Evolutionary conservation across 2,797 vertebrate species (phyloP).

Genomic region (Loris lydekkerianus): DNA sequence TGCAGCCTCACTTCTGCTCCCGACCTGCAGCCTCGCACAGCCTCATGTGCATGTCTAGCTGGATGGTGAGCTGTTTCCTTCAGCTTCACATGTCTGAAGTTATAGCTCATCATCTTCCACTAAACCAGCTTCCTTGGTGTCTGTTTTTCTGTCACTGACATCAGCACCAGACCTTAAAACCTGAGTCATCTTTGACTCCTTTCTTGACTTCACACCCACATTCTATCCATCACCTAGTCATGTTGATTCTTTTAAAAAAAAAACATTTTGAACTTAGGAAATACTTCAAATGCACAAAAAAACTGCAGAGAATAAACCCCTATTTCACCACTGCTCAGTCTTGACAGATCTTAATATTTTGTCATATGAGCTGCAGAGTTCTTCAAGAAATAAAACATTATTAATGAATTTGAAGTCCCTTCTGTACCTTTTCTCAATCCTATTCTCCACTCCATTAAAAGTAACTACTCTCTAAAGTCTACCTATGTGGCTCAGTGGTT

Average conservation of each 20-base stretch:
- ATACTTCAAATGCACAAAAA: conserved; percentile 56
- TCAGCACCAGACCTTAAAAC: conserved; percentile 54
- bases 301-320: neutral
- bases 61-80: conserved; percentile 18
- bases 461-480: neutral
- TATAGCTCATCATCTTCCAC: conserved; percentile 18
- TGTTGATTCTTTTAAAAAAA: conserved; percentile 22
- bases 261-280: conserved; percentile 63
- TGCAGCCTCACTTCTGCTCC: neutral
- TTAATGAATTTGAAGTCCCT: neutral
- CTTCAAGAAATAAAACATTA: conserved; percentile 44
- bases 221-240: conserved; percentile 42
- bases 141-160: conserved; percentile 39
- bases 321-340: neutral
- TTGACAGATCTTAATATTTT: conserved; percentile 35
- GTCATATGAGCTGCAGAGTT: neutral
- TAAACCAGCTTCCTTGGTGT: conserved; percentile 17
- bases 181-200: conserved; percentile 73
- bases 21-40: neutral
- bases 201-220: conserved; percentile 65
- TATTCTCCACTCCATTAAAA: neutral
- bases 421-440: neutral
- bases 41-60: neutral
- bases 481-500: too few relatives aligned
- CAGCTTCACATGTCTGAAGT: conserved; percentile 7